Percentiles rank a stretch among this genome's conserved stretches.
Conservation (phyloP, 2,888 invertebrate genomes). For the Tineola bisselliella region DNA sequence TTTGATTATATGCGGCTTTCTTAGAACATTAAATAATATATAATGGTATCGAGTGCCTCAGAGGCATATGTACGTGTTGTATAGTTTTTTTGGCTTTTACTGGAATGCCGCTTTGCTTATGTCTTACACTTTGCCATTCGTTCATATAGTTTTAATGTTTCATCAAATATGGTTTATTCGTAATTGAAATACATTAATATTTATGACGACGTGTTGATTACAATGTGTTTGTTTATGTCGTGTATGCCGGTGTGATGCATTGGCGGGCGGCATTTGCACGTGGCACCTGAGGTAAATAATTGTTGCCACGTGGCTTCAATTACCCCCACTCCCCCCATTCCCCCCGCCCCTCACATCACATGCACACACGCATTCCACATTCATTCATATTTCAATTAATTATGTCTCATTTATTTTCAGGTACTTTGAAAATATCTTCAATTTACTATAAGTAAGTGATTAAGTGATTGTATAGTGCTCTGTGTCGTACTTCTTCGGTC, state of each 20-base stretch:
- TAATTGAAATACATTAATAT: too few relatives aligned
- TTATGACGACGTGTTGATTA: not conserved
- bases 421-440: not conserved
- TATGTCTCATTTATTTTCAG: not conserved
- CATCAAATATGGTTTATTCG: too few relatives aligned
- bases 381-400: not conserved
- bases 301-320: slow-evolving; percentile 61
- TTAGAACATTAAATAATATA: not conserved
- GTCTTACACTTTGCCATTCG: not conserved
- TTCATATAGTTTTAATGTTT: not conserved
- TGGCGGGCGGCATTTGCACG: slow-evolving; percentile 31
- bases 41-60: not conserved
- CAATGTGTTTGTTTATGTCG: not conserved
- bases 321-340: slow-evolving; percentile 40
- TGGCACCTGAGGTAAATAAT: slow-evolving; percentile 62
- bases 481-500: too few relatives aligned
- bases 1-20: not conserved
- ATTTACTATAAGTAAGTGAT: not conserved
- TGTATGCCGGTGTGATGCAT: slow-evolving; percentile 10
- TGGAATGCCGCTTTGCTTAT: not conserved
- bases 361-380: not conserved
- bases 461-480: too few relatives aligned
- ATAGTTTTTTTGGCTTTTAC: not conserved
- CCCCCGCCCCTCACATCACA: slow-evolving; percentile 28
- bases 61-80: too few relatives aligned